Evolutionary conservation across 2,797 vertebrate genomes (phyloP).

Genomic region (Diplodus puntazzo): DNA sequence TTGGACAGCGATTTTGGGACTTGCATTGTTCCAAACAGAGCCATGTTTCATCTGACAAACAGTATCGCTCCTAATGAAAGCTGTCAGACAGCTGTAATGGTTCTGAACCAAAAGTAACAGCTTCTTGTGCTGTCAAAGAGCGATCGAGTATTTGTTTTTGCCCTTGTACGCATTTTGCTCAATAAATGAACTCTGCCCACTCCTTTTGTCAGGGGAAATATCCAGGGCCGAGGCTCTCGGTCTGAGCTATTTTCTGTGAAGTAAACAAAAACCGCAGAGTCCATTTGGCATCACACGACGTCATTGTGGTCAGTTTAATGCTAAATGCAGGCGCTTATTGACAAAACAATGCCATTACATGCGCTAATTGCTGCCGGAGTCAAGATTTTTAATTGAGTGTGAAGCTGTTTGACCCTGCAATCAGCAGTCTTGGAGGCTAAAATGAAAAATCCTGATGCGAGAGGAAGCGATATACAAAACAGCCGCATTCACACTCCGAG

Average conservation of each 20-base stretch:
- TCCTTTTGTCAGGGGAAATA: constrained; percentile 37
- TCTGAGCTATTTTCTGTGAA: constrained; percentile 22
- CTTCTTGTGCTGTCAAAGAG: constrained; percentile 16
- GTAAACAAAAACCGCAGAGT: constrained; percentile 12
- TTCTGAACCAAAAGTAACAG: constrained; percentile 14
- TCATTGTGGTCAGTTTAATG: constrained; percentile 25
- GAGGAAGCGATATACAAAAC: not conserved
- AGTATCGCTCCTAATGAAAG: constrained; percentile 27
- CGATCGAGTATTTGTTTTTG: constrained; percentile 33
- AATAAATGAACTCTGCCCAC: constrained; percentile 40
- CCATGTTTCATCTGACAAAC: constrained; percentile 23
- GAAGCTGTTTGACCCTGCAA: constrained; percentile 38
- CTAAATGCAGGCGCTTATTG: constrained; percentile 1
- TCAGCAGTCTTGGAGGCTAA: constrained; percentile 31
- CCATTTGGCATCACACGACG: not conserved
- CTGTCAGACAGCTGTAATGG: constrained; percentile 12
- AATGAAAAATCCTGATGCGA: constrained; percentile 17
- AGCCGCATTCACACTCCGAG: constrained; percentile 19
- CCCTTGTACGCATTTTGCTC: constrained; percentile 28
- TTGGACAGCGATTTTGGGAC: not conserved
- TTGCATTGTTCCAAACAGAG: not conserved
- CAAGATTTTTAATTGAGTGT: constrained; percentile 56
- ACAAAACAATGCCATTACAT: not conserved
- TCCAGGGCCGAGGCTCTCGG: constrained; percentile 22
- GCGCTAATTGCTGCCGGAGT: constrained; percentile 39